These are phyloP conservation scores for Probosciger aterrimus DNA, from an alignment of 2,113 vertebrate species.

Conservation along the genomic window DNA sequence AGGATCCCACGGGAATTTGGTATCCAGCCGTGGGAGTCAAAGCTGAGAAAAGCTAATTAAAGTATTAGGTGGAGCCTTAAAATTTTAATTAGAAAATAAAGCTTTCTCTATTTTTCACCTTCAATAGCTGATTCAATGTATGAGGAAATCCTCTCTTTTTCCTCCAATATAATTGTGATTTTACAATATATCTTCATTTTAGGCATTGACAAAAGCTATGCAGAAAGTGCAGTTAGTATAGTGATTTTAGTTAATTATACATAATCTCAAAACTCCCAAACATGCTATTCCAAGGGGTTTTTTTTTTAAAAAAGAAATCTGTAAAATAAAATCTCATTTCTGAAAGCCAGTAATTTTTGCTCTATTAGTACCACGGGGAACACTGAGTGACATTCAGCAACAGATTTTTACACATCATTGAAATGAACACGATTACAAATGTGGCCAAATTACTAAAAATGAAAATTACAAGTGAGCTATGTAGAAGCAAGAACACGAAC, in stretches of 20 bases:
- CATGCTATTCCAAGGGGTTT: not conserved
- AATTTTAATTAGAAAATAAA: not conserved
- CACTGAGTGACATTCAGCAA: not conserved
- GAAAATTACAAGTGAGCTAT: not conserved
- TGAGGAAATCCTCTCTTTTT: not conserved
- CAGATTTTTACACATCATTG: slow-evolving; percentile 4
- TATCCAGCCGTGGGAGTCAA: not conserved
- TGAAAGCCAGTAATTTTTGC: not conserved
- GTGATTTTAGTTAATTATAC: slow-evolving; percentile 32
- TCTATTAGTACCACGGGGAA: not conserved
- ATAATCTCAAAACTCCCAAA: not conserved
- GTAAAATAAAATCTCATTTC: slow-evolving; percentile 13
- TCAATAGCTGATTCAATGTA: not conserved
- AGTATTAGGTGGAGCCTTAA: not conserved
- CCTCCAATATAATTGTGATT: not conserved
- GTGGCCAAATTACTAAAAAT: not conserved
- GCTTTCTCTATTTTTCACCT: not conserved
- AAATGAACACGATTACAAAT: not conserved
- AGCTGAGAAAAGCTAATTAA: slow-evolving; percentile 26
- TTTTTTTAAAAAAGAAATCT: not conserved
- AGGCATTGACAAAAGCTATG: not conserved
- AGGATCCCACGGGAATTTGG: not conserved
- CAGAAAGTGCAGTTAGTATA: slow-evolving; percentile 2
- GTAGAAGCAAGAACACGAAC: not conserved
- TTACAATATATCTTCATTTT: not conserved